Evolutionary conservation across 2,113 vertebrate species (phyloP).

Genomic region (Hippocampus abdominalis): DNA sequence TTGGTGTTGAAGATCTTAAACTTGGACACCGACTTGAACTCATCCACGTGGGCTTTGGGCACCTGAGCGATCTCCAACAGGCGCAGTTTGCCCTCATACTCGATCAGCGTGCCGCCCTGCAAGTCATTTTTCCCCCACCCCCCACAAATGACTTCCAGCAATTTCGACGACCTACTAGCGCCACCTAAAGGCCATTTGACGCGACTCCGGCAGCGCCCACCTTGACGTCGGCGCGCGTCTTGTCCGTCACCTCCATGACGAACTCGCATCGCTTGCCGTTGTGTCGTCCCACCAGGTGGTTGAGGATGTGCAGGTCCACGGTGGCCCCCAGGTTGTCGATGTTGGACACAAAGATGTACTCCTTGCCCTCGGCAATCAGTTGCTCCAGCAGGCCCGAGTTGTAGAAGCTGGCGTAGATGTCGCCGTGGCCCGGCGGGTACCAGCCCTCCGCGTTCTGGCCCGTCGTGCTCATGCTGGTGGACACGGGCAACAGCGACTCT

Average conservation of each 20-base stretch:
- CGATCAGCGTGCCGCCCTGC: slow-evolving; percentile 92
- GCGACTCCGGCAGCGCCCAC: slow-evolving; percentile 51
- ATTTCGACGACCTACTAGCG: too few species aligned
- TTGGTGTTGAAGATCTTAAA: slow-evolving; percentile 99
- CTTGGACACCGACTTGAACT: slow-evolving; percentile 97
- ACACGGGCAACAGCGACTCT: slow-evolving; percentile 92
- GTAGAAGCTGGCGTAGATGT: slow-evolving; percentile 95
- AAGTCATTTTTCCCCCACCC: not conserved
- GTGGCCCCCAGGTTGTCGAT: slow-evolving; percentile 99
- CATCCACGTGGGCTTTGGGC: slow-evolving; percentile 93
- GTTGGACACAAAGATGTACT: slow-evolving; percentile 98
- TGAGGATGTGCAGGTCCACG: slow-evolving; percentile 95
- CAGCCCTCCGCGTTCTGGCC: slow-evolving; percentile 88
- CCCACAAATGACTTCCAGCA: too few species aligned
- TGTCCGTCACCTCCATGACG: slow-evolving; percentile 98
- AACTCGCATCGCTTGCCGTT: slow-evolving; percentile 92
- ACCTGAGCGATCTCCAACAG: slow-evolving; percentile 98
- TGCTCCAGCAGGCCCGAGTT: slow-evolving; percentile 91
- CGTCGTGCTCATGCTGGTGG: slow-evolving; percentile 80
- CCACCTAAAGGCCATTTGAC: too few species aligned
- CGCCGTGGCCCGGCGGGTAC: slow-evolving; percentile 96
- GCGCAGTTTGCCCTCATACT: slow-evolving; percentile 93
- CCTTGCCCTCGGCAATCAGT: slow-evolving; percentile 87
- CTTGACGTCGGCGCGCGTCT: slow-evolving; percentile 96
- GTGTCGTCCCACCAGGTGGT: slow-evolving; percentile 91